Conservation (phyloP, 2,797 vertebrate genomes). For the Masticophis lateralis region DNA sequence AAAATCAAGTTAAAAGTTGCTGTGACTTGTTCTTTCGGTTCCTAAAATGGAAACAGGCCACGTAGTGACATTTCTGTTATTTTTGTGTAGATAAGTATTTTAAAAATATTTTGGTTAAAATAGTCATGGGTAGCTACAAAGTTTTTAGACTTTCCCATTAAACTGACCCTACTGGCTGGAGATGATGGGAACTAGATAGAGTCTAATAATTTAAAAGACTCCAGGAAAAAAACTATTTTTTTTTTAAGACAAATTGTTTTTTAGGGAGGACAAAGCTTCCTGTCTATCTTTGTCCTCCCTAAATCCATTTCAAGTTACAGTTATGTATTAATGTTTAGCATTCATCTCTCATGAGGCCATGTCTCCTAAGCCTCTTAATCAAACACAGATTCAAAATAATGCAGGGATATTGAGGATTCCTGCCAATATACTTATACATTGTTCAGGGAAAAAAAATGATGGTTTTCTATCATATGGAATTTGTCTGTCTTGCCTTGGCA, state of each 20-base stretch:
- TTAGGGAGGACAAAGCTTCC: too few species aligned
- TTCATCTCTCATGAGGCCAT: constrained; percentile 46
- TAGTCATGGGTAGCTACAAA: neutral
- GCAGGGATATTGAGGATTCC: constrained; percentile 2
- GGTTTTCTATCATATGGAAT: constrained; percentile 27
- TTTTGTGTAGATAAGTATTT: neutral
- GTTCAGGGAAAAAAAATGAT: neutral
- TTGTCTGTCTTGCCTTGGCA: constrained; percentile 11
- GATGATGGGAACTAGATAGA: neutral
- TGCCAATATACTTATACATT: neutral
- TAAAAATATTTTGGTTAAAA: neutral
- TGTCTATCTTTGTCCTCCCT: constrained; percentile 1
- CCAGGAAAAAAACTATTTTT: neutral
- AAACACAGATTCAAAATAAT: constrained; percentile 25
- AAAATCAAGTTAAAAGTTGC: neutral
- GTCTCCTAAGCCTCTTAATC: constrained; percentile 25
- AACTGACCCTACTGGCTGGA: neutral
- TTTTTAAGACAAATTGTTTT: too few species aligned
- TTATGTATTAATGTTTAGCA: constrained; percentile 32
- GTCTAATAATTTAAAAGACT: neutral
- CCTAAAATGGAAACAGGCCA: neutral
- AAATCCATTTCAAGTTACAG: constrained; percentile 47
- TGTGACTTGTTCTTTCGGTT: neutral
- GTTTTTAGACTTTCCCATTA: neutral
- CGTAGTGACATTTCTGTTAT: neutral